Conservation (phyloP, 2,888 invertebrate genomes). For the Dolichomitus sp. region DNA sequence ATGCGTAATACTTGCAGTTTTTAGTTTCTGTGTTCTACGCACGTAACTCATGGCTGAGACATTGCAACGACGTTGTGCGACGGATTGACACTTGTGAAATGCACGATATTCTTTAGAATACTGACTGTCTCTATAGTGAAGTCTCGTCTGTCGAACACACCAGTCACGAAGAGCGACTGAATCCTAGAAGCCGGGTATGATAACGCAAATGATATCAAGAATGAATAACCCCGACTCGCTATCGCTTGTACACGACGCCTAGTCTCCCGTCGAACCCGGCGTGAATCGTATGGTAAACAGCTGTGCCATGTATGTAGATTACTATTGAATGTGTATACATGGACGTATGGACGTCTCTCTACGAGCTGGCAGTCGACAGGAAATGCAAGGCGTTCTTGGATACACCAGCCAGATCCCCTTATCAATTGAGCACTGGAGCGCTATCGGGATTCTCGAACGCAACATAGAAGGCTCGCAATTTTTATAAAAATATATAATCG, state of each 20-base stretch:
- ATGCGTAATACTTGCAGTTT: constrained; percentile 7
- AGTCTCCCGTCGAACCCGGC: constrained; percentile 23
- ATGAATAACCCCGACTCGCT: constrained; percentile 43
- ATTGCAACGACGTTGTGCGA: neutral
- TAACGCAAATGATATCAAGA: constrained; percentile 36
- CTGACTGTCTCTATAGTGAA: neutral
- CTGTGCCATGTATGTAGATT: constrained; percentile 23
- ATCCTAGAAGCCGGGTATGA: constrained; percentile 16
- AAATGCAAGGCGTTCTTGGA: neutral
- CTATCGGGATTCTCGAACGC: constrained; percentile 21
- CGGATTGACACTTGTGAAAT: neutral
- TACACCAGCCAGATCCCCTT: neutral
- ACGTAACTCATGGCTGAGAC: neutral
- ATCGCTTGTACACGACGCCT: constrained; percentile 45
- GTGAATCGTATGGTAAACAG: constrained; percentile 21
- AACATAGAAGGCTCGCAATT: constrained; percentile 1
- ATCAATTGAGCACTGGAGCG: constrained; percentile 19
- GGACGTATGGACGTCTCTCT: constrained; percentile 1
- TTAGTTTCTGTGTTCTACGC: neutral
- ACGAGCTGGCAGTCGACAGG: constrained; percentile 1
- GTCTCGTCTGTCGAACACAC: neutral
- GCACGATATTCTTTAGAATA: neutral
- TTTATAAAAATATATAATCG: constrained; percentile 42
- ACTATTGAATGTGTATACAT: constrained; percentile 11
- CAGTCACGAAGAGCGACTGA: constrained; percentile 4